Conservation (phyloP, 2,797 vertebrate species). For the Falco berigora region DNA sequence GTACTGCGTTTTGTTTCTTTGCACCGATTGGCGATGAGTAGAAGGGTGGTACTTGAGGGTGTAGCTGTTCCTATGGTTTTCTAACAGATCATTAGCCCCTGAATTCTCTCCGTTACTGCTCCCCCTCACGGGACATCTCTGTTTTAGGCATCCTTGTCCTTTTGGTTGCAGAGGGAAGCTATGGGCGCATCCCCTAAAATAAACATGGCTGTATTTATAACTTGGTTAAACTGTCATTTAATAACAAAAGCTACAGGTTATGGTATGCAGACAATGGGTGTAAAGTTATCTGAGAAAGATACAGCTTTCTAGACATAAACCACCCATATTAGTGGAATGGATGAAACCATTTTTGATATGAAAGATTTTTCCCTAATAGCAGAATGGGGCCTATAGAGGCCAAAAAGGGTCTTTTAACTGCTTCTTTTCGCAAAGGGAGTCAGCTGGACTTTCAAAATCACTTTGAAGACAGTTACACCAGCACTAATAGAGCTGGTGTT, state of each 20-base stretch:
- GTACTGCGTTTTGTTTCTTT: neutral
- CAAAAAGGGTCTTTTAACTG: neutral
- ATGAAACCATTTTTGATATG: neutral
- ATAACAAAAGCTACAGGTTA: neutral
- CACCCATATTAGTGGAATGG: neutral
- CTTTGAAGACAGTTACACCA: neutral
- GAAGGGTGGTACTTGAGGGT: neutral
- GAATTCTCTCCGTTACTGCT: neutral
- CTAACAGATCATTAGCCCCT: neutral
- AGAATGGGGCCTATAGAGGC: neutral
- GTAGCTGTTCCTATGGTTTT: neutral
- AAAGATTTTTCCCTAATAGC: neutral
- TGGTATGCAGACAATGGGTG: too few species aligned
- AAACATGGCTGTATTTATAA: neutral
- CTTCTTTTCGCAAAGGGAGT: neutral
- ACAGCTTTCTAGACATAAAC: neutral
- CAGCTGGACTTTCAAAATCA: neutral
- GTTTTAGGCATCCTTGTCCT: neutral
- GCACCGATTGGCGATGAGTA: neutral
- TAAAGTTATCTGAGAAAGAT: neutral
- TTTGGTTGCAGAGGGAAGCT: neutral
- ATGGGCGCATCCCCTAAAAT: neutral
- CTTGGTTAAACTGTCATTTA: neutral
- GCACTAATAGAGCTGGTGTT: neutral
- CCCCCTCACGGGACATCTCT: accelerated